Conservation (phyloP, 2,113 vertebrate species). For the Mystacornis crossleyi region DNA sequence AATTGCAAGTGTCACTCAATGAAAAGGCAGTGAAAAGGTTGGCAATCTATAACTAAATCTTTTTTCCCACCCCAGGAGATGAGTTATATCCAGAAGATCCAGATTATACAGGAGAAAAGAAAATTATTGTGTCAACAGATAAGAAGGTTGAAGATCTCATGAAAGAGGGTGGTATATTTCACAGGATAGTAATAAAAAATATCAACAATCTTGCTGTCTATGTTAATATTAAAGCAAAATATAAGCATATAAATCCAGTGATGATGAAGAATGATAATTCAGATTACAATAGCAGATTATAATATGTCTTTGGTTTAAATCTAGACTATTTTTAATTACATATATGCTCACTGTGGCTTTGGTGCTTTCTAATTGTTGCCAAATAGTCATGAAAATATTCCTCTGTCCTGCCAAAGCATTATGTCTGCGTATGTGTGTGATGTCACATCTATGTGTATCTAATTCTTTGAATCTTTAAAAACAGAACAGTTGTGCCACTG, state of each 20-base stretch:
- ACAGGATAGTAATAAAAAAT: conserved; percentile 59
- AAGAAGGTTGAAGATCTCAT: conserved; percentile 74
- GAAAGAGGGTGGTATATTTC: conserved; percentile 59
- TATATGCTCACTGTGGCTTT: background rate
- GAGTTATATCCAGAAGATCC: conserved; percentile 78
- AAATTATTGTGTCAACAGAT: conserved; percentile 50
- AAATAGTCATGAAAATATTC: background rate
- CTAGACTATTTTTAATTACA: background rate
- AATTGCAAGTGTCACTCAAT: background rate
- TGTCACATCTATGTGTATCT: background rate
- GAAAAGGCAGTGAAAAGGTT: background rate
- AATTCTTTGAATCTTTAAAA: background rate
- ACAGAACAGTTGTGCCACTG: background rate
- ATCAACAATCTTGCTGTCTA: conserved; percentile 4
- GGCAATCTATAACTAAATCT: background rate
- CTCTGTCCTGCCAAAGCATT: background rate
- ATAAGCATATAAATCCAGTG: conserved; percentile 70
- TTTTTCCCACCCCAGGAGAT: conserved; percentile 67
- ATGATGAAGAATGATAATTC: background rate
- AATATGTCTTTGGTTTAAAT: background rate
- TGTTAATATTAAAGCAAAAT: conserved; percentile 66
- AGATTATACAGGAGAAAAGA: conserved; percentile 65
- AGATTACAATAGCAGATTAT: conserved; percentile 48
- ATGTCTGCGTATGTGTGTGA: background rate
- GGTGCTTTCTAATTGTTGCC: background rate